Base-by-base conservation (phyloP, 2,113 vertebrate genomes). In the Myiozetetes cayanensis region DNA sequence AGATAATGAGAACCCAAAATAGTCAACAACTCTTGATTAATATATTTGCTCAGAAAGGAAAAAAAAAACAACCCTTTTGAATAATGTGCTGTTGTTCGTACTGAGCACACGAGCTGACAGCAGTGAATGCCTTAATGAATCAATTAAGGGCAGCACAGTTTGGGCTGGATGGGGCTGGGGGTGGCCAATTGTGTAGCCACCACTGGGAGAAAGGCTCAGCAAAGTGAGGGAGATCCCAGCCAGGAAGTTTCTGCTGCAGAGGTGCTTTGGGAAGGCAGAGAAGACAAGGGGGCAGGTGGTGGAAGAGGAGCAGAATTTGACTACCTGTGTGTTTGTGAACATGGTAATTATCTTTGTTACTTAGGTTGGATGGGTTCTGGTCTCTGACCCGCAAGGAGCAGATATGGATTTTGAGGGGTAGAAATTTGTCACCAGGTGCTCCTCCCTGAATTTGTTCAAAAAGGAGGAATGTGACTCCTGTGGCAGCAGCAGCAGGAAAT, bases 111-210 rank as follows among this genome's bases (percentile, higher is more conserved):
- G 27, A 46, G 61, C 13, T 12, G 80, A 62, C 66, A 39, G 67
- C 53, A 28, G 55, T 35, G 63, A 94, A 90, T 80, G 8, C 52
- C 37, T 90, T 95, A 92, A 96, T 92, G 85, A 81, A 37, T 35
- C 76, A 71, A 85, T 93, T 74, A 74, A 89, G 76, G 24, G 25
- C 25, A 7, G 13, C 24, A 71, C 37, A 44, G 25, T 71, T 56
- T 7, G 65, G 81, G 85, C 14, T 56, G 91, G 63, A 59, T 43
- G 75, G 72, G 80, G 94, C 30, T 3, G 23, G 23, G 15, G 24
- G 19, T 27, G 81, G 53, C 35, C 46, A 47, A 1, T 13, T n/a
- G 75, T 25, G 56, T 14, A 39, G 1, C 16, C 4, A 8, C 52
- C 10, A 13, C 22, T 11, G n/a, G 78, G 74, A 63, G n/a, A 13